Conservation (phyloP, 2,113 vertebrate species). For the Oreochromis niloticus region DNA sequence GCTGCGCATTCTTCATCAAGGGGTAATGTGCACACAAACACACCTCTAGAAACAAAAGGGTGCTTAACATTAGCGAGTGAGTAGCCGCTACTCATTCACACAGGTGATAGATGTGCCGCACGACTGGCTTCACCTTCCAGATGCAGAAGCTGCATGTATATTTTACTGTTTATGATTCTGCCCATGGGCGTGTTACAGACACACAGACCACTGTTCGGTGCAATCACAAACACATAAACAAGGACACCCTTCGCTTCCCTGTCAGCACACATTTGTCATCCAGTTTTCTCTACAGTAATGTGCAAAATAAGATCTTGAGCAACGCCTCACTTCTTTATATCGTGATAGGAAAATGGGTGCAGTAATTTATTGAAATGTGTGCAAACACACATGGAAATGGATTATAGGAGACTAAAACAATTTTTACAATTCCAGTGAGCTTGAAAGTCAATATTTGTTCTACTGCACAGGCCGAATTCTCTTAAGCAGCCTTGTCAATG, state of each 20-base stretch:
- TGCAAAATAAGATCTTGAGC: not conserved
- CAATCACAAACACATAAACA: not conserved
- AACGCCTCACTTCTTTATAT: not conserved
- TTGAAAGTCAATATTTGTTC: not conserved
- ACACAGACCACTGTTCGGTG: not conserved
- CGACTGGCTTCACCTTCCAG: not conserved
- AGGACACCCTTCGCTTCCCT: not conserved
- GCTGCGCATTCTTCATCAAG: constrained; percentile 53
- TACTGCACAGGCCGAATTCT: not conserved
- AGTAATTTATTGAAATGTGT: not conserved
- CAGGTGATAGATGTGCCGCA: not conserved
- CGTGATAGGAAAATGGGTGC: not conserved
- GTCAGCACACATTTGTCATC: not conserved
- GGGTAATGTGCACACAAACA: not conserved
- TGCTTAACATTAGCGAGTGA: not conserved
- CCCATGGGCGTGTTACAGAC: not conserved
- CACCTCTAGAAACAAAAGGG: not conserved
- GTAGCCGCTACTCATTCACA: not conserved
- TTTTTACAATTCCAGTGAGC: not conserved
- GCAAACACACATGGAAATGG: not conserved
- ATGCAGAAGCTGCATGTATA: not conserved
- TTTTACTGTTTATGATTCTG: not conserved
- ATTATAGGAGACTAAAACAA: not conserved
- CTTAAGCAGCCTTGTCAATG: not conserved
- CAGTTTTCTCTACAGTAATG: not conserved